These are phyloP conservation scores for Sesamia inferens DNA, from an alignment of 2,888 invertebrate species.

Conservation along the genomic window DNA sequence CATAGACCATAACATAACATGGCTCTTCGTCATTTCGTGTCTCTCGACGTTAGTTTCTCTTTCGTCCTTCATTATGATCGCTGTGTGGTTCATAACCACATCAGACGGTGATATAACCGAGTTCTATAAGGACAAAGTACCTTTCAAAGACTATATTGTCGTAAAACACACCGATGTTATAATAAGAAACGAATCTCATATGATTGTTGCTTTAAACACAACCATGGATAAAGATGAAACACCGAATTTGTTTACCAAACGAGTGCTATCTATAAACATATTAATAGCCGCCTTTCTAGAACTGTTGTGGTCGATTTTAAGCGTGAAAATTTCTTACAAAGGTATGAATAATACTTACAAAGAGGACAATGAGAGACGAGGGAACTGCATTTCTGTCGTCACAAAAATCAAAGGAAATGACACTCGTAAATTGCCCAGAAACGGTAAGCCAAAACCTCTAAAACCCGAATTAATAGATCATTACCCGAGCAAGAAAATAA, in stretches of 20 bases:
- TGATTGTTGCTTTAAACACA: constrained; percentile 77
- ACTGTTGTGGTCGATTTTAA: constrained; percentile 90
- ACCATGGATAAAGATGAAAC: constrained; percentile 68
- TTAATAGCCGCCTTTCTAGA: constrained; percentile 90
- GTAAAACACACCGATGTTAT: constrained; percentile 81
- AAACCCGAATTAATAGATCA: constrained; percentile 89
- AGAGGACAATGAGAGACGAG: constrained; percentile 86
- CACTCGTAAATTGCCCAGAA: constrained; percentile 79
- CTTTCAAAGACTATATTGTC: constrained; percentile 80
- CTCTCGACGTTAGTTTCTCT: constrained; percentile 88
- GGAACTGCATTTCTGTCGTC: constrained; percentile 88
- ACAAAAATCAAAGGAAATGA: constrained; percentile 90
- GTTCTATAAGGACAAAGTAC: constrained; percentile 83
- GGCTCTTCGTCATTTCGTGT: constrained; percentile 90
- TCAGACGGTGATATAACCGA: constrained; percentile 79
- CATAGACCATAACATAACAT: constrained; percentile 91
- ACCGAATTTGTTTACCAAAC: constrained; percentile 80
- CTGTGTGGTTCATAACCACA: constrained; percentile 82
- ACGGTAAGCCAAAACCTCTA: constrained; percentile 81
- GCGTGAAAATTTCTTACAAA: constrained; percentile 90
- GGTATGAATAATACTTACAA: constrained; percentile 91
- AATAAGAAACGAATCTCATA: constrained; percentile 81
- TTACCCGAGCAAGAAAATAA: constrained; percentile 88
- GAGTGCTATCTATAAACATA: constrained; percentile 90
- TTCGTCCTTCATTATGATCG: constrained; percentile 81